A percentile compares a stretch with the other conserved stretches of the same genome.
phyloP scores from a whole-genome alignment of 2,113 vertebrate genomes.

The Orcinus orca region DNA sequence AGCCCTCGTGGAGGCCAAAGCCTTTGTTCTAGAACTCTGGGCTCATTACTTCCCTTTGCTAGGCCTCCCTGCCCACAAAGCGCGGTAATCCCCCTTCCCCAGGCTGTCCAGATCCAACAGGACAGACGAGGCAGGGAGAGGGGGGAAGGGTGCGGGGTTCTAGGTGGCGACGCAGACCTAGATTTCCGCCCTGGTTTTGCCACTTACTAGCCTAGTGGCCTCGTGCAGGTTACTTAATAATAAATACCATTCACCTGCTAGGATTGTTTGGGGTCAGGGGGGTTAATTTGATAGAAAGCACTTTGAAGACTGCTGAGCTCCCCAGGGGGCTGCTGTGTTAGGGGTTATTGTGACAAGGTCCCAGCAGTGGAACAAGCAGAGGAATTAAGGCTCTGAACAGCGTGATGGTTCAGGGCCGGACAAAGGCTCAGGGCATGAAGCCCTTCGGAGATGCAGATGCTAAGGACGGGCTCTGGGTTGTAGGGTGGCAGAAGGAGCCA shows the following conservation, averaged over 20 bases:
- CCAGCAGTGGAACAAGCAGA: fast-evolving
- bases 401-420: neutral
- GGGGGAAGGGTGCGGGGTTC: neutral
- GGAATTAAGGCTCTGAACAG: too few relatives aligned
- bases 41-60: neutral
- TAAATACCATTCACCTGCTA: neutral
- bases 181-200: neutral
- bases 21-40: neutral
- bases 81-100: too few relatives aligned
- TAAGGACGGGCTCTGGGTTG: fast-evolving
- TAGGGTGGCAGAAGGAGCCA: fast-evolving
- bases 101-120: too few relatives aligned
- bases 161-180: neutral
- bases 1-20: neutral
- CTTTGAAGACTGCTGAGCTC: neutral
- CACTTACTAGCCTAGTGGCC: neutral
- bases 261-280: neutral
- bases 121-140: neutral
- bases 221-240: neutral
- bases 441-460: fast-evolving
- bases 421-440: neutral
- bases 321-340: too few relatives aligned
- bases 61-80: neutral
- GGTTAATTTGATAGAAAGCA: neutral
- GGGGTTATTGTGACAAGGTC: neutral